Evolutionary conservation across 2,797 vertebrate species (phyloP).

Genomic region (Fundulus diaphanus): DNA sequence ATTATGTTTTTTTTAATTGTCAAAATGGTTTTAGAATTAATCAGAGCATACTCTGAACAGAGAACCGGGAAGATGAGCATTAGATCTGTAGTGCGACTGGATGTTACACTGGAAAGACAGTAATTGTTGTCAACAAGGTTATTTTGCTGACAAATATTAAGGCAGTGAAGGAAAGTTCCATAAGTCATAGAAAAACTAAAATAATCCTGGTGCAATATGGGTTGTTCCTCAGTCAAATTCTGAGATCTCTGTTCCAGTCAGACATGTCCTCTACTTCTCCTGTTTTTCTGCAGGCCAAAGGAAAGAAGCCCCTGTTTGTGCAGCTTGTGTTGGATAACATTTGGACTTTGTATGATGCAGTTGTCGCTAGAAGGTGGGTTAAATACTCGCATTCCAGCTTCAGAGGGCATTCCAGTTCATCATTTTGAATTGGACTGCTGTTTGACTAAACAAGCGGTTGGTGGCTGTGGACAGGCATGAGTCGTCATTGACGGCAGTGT

Average conservation of each 20-base stretch:
- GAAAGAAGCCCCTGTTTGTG: slow-evolving; percentile 95
- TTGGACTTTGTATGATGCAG: slow-evolving; percentile 96
- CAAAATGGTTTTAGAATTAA: not conserved
- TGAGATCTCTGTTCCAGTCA: not conserved
- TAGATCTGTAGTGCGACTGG: not conserved
- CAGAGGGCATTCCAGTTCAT: too few relatives aligned
- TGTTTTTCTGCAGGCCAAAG: slow-evolving; percentile 84
- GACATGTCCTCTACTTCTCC: too few relatives aligned
- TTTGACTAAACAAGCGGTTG: too few relatives aligned
- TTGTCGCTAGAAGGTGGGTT: slow-evolving; percentile 87
- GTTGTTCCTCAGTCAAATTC: not conserved
- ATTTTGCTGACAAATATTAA: too few relatives aligned
- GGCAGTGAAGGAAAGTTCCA: not conserved
- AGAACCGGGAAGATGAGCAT: not conserved
- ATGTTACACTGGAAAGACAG: too few relatives aligned
- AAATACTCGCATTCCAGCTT: too few relatives aligned
- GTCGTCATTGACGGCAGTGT: too few relatives aligned
- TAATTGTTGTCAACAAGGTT: not conserved
- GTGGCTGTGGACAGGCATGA: too few relatives aligned
- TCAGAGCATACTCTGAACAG: not conserved
- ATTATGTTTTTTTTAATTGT: not conserved
- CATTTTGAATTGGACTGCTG: too few relatives aligned
- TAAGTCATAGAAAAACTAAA: not conserved
- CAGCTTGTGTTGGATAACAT: slow-evolving; percentile 96
- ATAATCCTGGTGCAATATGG: not conserved